Evolutionary conservation across 2,888 invertebrate species (phyloP), one percentile per base, ranked within the genome.

Genomic region (Eremobia ochroleuca): DNA sequence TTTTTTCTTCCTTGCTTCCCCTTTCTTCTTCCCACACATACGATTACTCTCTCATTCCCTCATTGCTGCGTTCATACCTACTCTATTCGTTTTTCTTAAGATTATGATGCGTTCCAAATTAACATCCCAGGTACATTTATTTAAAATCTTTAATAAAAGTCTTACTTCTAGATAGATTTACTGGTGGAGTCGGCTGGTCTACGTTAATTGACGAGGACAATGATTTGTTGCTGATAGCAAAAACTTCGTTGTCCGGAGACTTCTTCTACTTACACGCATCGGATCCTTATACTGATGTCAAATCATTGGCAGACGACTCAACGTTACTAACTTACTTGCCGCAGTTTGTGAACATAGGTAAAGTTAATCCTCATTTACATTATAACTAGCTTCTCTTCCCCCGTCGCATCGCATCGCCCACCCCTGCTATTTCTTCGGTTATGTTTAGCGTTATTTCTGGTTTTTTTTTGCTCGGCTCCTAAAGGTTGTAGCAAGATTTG

Each of bases 181-280:
- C 25, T 0, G 86, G 89, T 25, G 88, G 89, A 25, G 74, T 64
- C 13, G 88, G 88, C 13, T 88, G 87, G 87, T 67, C 83, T 8
- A 88, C 83, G 3, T 74, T 87, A 37, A 21, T 69, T 15, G 88
- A 88, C 0, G 67, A 83, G n/a, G 64, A 72, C 3, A 87, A 88
- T 66, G 66, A 80, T 18, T 4, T 87, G 2, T 15, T 87, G 11
- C 21, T 88, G 1, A 77, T 88, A 28, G 68, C 78, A 0, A 88
- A 87, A 43, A 61, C 86, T 0, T 76, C 87, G 0, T 8, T 61
- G 11, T 0, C 1, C 0, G 86, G 83, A 40, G 84, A 88, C 18
- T 61, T 88, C 15, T 8, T 55, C 9, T 81, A 70, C 11, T 21
- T 76, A 9, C 13, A 21, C 5, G 9, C 64, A 0, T 76, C 78